Percentiles rank a stretch among this genome's conserved stretches.
Conservation (phyloP, 2,888 invertebrate species). For the Empis stercorea region DNA sequence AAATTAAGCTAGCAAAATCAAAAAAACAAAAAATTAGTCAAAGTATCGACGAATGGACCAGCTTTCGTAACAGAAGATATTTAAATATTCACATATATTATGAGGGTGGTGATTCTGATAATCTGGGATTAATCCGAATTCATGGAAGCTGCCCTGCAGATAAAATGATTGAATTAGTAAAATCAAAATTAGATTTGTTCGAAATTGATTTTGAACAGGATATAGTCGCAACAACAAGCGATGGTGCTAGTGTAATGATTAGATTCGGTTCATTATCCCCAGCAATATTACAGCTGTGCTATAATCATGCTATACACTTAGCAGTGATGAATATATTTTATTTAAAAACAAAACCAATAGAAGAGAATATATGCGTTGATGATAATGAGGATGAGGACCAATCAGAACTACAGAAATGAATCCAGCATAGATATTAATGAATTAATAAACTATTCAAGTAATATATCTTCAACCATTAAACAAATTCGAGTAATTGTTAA, state of each 20-base stretch:
- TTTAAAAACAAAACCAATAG: not conserved
- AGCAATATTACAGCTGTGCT: constrained; percentile 1
- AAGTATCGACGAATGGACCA: not conserved
- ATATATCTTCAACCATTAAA: not conserved
- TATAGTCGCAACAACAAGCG: constrained; percentile 2
- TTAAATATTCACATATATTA: not conserved
- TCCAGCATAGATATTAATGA: not conserved
- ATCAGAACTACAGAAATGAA: not conserved
- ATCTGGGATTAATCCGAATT: constrained; percentile 1
- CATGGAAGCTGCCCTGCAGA: constrained; percentile 1
- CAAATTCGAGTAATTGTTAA: not conserved
- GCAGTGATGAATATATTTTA: not conserved
- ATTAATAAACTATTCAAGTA: not conserved
- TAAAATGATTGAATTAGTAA: constrained; percentile 1
- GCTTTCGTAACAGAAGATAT: not conserved
- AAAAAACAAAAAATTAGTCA: not conserved
- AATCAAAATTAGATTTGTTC: not conserved
- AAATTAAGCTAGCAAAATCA: not conserved
- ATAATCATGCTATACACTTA: constrained; percentile 3
- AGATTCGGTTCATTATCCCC: constrained; percentile 2
- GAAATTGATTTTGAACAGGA: not conserved
- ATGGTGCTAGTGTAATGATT: constrained; percentile 2
- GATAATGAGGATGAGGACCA: not conserved
- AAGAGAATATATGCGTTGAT: not conserved
- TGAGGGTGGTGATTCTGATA: not conserved